Base-by-base conservation (phyloP, 1,140 invertebrate species). In the Tetramorium simillimum region DNA sequence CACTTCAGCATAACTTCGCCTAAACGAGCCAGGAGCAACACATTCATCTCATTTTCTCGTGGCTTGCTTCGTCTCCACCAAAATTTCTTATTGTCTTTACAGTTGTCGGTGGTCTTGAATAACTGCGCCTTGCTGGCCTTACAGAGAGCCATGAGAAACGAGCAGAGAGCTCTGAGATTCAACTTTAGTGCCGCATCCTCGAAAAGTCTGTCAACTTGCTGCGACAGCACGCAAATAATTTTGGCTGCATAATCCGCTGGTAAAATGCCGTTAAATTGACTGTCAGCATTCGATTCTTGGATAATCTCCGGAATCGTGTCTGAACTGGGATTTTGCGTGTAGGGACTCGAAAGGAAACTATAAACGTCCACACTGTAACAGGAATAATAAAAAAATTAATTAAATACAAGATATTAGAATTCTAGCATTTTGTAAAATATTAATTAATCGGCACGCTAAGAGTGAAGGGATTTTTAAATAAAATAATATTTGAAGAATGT, bases 1-100 rank as follows among this genome's bases (percentile, higher is more conserved):
- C 98, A 98, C 90, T 98, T 97, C 77, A 99, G 95, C 89, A 99
- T 98, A 0, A 98, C 97, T 94, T 99, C 98, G 0, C 98, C 98
- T 49, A 98, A 96, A 58, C 98, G 95, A 90, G 98, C 97, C 2
- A 99, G 94, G 1, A 99, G 96, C n/a, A 97, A 92, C 12, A 94
- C 92, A 58, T 95, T 95, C 69, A 97, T 93, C 6, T 96, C 96
- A 3, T 95, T 96, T 73, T 96, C 96, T 46, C 94, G 94, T 16
- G 94, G 95, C 65, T 95, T 94, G 53, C 87, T 94, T 92, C 95
- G 93, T 88, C 95, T 94, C 97, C 96, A 96, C 95, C 96, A 96
- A 88, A 96, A 91, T 92, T 92, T 94, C 90, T 95, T 92, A 56
- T 89, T 94, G 85, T 95, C 95, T 90, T 95, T 92, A 69, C 92